phyloP scores from a whole-genome alignment of 2,113 vertebrate genomes.

The Dasyornis broadbenti region DNA sequence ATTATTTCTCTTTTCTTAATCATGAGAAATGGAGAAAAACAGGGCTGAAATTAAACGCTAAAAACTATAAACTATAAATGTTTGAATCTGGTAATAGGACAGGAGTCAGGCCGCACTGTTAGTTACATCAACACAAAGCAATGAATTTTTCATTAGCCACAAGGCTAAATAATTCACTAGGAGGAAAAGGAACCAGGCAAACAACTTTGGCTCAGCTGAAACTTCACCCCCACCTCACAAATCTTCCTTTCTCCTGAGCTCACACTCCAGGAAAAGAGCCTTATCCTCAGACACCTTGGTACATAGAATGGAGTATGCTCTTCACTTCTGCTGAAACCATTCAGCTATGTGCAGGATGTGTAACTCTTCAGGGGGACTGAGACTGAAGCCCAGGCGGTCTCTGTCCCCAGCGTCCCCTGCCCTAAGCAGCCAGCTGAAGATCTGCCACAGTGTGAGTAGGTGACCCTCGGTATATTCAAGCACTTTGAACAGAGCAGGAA shows the following conservation, averaged over 20 bases:
- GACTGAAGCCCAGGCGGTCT: neutral
- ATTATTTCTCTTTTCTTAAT: neutral
- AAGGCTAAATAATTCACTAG: neutral
- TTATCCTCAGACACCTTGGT: neutral
- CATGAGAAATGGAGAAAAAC: neutral
- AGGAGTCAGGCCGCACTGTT: neutral
- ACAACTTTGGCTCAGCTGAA: neutral
- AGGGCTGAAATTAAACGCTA: neutral
- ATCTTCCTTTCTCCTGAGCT: neutral
- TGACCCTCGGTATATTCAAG: neutral
- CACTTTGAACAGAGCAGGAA: neutral
- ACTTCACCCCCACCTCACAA: neutral
- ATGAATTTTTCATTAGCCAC: neutral
- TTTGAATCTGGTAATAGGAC: neutral
- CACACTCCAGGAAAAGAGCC: neutral
- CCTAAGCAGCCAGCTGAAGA: neutral
- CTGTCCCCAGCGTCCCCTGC: neutral
- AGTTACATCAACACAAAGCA: neutral
- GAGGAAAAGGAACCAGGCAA: neutral
- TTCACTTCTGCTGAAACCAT: neutral
- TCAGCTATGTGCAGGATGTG: neutral
- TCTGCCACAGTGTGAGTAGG: accelerated
- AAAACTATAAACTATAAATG: neutral
- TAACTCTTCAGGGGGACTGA: neutral
- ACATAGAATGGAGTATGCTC: neutral